phyloP scores from a whole-genome alignment of 1,140 invertebrate species.

The Tachypleus tridentatus region DNA sequence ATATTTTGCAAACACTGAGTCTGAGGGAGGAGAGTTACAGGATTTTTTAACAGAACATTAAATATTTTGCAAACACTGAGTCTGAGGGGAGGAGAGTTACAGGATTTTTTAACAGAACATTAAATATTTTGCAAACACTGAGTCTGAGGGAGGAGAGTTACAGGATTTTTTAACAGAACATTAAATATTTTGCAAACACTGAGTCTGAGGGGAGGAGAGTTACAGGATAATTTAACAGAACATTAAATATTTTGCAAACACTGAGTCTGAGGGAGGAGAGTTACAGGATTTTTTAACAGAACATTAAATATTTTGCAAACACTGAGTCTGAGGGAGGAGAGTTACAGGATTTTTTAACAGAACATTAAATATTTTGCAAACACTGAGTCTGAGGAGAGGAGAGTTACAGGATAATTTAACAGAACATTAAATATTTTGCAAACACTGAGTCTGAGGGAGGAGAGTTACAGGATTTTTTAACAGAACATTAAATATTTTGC shows the following conservation, averaged over 20 bases:
- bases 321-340: neutral
- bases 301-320: neutral
- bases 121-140: neutral
- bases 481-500: neutral
- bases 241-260: neutral
- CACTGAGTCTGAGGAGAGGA: neutral
- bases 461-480: conserved; percentile 9
- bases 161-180: neutral
- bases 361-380: neutral
- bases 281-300: neutral
- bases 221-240: conserved; percentile 4
- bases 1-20: neutral
- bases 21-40: neutral
- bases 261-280: neutral
- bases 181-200: neutral
- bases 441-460: no score
- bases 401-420: neutral
- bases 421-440: neutral
- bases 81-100: conserved; percentile 12
- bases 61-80: neutral
- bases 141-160: neutral
- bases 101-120: neutral
- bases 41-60: neutral
- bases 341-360: conserved; percentile 7
- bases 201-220: conserved; percentile 5